Conservation (phyloP, 1,140 invertebrate species). For the Hyles euphorbiae region DNA sequence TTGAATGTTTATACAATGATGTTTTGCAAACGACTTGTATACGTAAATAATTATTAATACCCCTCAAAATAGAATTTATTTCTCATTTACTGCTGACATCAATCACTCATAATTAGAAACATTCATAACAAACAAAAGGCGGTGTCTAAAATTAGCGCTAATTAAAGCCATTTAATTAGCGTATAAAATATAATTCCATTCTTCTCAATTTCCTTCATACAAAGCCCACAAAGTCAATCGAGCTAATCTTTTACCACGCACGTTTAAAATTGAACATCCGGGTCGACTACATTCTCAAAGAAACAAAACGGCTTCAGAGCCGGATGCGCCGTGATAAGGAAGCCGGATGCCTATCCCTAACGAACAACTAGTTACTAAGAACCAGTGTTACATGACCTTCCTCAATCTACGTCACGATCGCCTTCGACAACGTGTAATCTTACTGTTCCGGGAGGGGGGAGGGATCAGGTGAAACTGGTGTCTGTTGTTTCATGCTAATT, state of each 20-base stretch:
- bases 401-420: background rate
- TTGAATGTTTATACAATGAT: too few relatives aligned
- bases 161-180: too few relatives aligned
- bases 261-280: slow-evolving; percentile 8
- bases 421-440: background rate
- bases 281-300: slow-evolving; percentile 36
- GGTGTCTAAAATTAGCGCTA: too few relatives aligned
- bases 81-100: too few relatives aligned
- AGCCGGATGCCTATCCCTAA: slow-evolving; percentile 52
- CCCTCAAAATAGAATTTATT: too few relatives aligned
- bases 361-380: slow-evolving; percentile 40
- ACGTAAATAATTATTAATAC: too few relatives aligned
- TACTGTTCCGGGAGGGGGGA: slow-evolving; percentile 3
- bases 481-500: slow-evolving; percentile 29
- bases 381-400: slow-evolving; percentile 21
- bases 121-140: too few relatives aligned
- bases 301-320: slow-evolving; percentile 41
- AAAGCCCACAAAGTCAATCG: background rate
- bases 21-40: too few relatives aligned
- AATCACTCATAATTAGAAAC: too few relatives aligned
- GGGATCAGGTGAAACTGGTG: slow-evolving; percentile 14
- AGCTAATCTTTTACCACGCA: background rate
- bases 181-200: too few relatives aligned
- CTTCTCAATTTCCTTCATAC: too few relatives aligned
- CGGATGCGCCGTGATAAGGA: slow-evolving; percentile 51